phyloP scores from a whole-genome alignment of 2,797 vertebrate species.

The Hybognathus amarus region DNA sequence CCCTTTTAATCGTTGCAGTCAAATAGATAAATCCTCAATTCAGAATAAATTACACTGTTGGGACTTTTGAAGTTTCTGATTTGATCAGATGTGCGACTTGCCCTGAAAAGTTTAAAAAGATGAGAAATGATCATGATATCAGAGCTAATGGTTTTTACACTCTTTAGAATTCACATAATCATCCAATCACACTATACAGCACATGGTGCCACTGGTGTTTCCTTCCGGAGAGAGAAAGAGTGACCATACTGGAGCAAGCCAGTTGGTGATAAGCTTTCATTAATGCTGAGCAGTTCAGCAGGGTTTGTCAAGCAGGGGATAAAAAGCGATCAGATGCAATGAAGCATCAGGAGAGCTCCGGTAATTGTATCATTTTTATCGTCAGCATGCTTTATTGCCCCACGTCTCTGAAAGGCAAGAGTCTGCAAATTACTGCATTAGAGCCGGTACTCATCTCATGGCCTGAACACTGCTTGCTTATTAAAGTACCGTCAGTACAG shows the following conservation, averaged over 20 bases:
- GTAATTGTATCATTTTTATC: conserved; percentile 65
- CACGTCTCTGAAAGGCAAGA: conserved; percentile 52
- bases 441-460: conserved; percentile 49
- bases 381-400: conserved; percentile 60
- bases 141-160: conserved; percentile 33
- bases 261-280: conserved; percentile 51
- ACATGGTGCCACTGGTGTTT: background rate
- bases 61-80: background rate
- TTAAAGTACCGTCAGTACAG: conserved; percentile 62
- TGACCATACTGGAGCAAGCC: conserved; percentile 17
- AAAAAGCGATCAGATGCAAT: conserved; percentile 63
- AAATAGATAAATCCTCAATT: background rate
- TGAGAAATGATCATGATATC: conserved; percentile 44
- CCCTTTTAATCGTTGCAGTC: background rate
- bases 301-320: conserved; percentile 52
- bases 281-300: conserved; percentile 54
- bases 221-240: conserved; percentile 9
- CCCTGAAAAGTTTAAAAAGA: background rate
- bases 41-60: background rate
- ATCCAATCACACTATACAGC: conserved; percentile 34
- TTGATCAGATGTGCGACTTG: background rate
- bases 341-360: conserved; percentile 58
- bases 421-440: conserved; percentile 65
- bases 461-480: conserved; percentile 61
- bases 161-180: conserved; percentile 49